Evolutionary conservation across 2,113 vertebrate species (phyloP).

Genomic region (Ciconia boyciana): DNA sequence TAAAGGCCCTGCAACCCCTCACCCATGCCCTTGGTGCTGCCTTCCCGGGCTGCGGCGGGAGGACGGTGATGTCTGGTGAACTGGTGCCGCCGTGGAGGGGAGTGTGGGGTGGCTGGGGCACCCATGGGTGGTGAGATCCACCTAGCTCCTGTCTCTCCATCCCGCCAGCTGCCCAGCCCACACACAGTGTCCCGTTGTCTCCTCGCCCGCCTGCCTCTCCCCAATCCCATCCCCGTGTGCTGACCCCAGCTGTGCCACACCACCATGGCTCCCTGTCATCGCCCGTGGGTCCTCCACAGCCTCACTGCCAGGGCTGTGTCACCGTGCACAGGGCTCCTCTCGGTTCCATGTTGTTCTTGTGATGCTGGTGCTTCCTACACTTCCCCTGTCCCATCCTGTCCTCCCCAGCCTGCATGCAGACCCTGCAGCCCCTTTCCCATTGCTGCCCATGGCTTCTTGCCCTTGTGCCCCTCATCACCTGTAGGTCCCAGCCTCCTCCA

Average conservation of each 20-base stretch:
- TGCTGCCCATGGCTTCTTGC: neutral
- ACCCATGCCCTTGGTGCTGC: neutral
- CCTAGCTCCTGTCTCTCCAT: neutral
- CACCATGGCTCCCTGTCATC: neutral
- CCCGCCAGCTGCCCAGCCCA: neutral
- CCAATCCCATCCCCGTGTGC: neutral
- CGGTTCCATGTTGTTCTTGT: neutral
- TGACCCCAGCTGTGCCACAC: neutral
- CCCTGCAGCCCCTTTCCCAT: neutral
- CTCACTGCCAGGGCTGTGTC: neutral
- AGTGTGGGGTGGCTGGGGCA: neutral
- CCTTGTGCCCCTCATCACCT: neutral
- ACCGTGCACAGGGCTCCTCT: neutral
- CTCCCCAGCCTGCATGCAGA: neutral
- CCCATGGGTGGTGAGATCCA: neutral
- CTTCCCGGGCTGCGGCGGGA: neutral
- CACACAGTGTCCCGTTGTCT: neutral
- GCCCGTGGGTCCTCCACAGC: fast-evolving
- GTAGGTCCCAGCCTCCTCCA: neutral
- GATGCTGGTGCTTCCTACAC: neutral
- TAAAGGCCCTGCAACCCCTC: slow-evolving; percentile 6
- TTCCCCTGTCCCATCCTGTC: neutral
- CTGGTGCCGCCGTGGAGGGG: neutral
- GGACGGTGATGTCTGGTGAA: neutral
- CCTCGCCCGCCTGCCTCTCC: neutral